Conservation (phyloP, 2,888 invertebrate species). For the Microctonus hyperodae region DNA sequence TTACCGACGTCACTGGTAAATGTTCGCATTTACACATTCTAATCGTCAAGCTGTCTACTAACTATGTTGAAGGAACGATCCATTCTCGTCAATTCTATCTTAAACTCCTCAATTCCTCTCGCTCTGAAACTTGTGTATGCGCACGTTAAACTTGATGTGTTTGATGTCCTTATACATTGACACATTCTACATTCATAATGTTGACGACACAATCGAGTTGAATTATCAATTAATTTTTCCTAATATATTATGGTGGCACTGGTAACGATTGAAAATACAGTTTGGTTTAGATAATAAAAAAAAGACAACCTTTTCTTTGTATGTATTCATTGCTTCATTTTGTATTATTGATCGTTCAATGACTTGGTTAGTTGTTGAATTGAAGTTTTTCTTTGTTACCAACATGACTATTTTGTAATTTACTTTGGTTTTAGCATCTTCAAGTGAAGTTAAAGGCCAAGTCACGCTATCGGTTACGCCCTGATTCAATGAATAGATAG, state of each 20-base stretch:
- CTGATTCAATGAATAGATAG: constrained; percentile 8
- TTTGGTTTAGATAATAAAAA: no score
- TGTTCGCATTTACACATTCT: background rate
- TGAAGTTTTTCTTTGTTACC: background rate
- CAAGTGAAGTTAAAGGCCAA: background rate
- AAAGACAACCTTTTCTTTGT: no score
- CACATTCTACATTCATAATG: background rate
- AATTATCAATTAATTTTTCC: background rate
- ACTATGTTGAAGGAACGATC: background rate
- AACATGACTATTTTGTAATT: background rate
- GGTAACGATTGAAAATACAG: no score
- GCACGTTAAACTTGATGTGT: background rate
- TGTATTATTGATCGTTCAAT: background rate
- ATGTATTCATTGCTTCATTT: no score
- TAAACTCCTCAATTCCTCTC: constrained; percentile 3
- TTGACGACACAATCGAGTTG: background rate
- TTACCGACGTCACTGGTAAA: background rate
- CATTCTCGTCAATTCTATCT: background rate
- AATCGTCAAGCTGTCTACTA: background rate
- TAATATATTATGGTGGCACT: no score
- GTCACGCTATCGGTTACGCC: background rate
- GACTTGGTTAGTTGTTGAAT: background rate
- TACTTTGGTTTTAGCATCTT: background rate
- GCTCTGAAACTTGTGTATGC: background rate
- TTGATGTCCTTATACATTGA: background rate